Conservation (phyloP, 1,140 invertebrate species). For the Eumaeus atala region DNA sequence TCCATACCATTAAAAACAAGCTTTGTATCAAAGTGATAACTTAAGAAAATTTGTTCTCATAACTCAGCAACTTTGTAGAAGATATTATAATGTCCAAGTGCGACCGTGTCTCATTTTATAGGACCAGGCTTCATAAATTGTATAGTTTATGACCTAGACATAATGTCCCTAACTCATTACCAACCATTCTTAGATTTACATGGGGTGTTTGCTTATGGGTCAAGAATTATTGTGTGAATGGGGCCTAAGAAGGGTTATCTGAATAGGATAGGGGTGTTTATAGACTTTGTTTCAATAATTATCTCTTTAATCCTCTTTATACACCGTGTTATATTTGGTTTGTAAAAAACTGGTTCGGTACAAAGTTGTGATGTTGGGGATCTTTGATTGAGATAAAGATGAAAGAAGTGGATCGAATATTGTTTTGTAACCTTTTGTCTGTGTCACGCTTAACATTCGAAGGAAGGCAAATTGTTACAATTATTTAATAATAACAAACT, state of each 20-base stretch:
- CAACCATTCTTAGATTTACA: constrained; percentile 52
- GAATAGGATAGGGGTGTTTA: constrained; percentile 13
- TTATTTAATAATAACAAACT: too few species aligned
- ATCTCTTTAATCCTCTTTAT: constrained; percentile 9
- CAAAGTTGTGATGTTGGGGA: background rate
- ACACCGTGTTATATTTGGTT: constrained; percentile 1
- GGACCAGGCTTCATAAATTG: constrained; percentile 63
- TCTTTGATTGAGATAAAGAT: too few species aligned
- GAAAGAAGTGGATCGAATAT: too few species aligned
- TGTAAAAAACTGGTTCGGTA: background rate
- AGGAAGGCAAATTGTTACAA: too few species aligned
- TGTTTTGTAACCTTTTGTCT: too few species aligned
- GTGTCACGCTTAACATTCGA: too few species aligned
- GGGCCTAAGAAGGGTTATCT: constrained; percentile 33
- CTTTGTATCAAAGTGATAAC: constrained; percentile 11
- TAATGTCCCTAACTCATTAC: constrained; percentile 63
- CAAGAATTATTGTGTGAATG: constrained; percentile 64
- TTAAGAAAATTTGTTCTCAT: constrained; percentile 47
- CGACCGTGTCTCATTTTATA: constrained; percentile 67
- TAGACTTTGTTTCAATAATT: constrained; percentile 14
- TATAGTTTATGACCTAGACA: constrained; percentile 67
- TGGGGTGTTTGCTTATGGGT: constrained; percentile 60
- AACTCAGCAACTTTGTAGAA: constrained; percentile 57
- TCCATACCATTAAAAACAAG: constrained; percentile 24
- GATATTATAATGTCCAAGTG: constrained; percentile 40